Evolutionary conservation across 2,888 invertebrate species (phyloP), one percentile per base, ranked within the genome.

Genomic region (Mechanitis mazaeus): DNA sequence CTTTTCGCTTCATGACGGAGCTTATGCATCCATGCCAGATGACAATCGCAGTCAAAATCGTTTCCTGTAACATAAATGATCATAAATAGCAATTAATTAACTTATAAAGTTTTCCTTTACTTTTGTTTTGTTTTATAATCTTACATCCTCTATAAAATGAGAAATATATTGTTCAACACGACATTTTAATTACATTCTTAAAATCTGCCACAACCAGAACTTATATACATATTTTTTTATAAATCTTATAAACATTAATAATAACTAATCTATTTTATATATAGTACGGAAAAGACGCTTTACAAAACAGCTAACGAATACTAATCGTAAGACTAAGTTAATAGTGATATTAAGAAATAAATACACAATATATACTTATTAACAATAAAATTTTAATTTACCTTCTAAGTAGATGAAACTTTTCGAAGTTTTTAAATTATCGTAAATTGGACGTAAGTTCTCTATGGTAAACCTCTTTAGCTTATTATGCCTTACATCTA

Each of bases 21-120:
- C 69, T 92, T 92, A 87, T 94, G 94, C 89, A 96, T 93, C 96
- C 96, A 96, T 64, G 93, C 92, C 75, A 96, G 91, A 72, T 95
- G 94, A 80, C 96, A 96, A 87, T 96, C 95, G 87, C 96, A 96
- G 78, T 93, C 91, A 84, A 96, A 94, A 75, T 93, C 93, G 87
- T 96, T 96, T 75, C 94, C 96, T 96, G 94, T 59, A 92, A 92
- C 83, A 85, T 87, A 79, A 65, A 62, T 50, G 46, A 63, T 45
- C 54, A 69, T 66, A 65, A 69, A 69, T 68, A 68, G 67, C 66
- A 59, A 58, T 68, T 63, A 64, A 67, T 69, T 57, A 60, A 64
- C 63, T 59, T 65, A 63, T 66, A 56, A 67, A 60, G 45, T 45
- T 60, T 7, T 11, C 9, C 1, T 11, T 9, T 11, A 42, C 11